Evolutionary conservation across 35 echinoderm and acorn worm species (phyloP).

Genomic region (Eucidaris tribuloides): DNA sequence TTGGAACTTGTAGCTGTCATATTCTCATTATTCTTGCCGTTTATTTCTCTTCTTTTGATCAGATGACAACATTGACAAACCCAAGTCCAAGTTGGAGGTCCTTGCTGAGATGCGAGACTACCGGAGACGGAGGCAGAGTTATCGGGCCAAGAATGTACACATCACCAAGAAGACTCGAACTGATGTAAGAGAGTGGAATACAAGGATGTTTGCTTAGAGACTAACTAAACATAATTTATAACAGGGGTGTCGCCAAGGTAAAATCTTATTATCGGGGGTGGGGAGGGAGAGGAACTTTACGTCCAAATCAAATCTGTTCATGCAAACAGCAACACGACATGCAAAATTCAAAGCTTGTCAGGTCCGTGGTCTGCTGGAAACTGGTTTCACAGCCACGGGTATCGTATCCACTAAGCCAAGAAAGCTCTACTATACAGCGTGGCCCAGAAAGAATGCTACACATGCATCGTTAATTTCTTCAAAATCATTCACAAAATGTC

Average conservation of each 20-base stretch:
- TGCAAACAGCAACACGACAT: no score
- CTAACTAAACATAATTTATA: background rate
- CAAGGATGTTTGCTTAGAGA: background rate
- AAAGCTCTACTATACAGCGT: no score
- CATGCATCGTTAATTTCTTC: no score
- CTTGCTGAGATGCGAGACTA: constrained; percentile 78
- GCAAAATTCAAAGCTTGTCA: no score
- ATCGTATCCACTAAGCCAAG: no score
- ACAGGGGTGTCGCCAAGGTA: background rate
- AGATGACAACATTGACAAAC: background rate
- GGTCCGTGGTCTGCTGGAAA: no score
- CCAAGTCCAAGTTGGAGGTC: constrained; percentile 27
- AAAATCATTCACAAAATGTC: no score
- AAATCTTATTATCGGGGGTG: background rate
- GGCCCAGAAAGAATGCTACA: no score
- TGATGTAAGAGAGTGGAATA: constrained; percentile 38
- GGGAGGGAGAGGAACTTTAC: background rate
- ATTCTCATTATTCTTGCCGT: background rate
- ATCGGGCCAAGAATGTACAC: constrained; percentile 94
- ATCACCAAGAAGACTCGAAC: constrained; percentile 75
- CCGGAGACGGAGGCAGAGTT: constrained; percentile 76
- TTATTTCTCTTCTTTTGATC: background rate
- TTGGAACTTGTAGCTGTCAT: background rate
- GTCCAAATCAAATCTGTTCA: background rate
- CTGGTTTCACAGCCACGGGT: no score